phyloP scores from a whole-genome alignment of 2,888 invertebrate genomes.

The Acanthosepion pharaonis region DNA sequence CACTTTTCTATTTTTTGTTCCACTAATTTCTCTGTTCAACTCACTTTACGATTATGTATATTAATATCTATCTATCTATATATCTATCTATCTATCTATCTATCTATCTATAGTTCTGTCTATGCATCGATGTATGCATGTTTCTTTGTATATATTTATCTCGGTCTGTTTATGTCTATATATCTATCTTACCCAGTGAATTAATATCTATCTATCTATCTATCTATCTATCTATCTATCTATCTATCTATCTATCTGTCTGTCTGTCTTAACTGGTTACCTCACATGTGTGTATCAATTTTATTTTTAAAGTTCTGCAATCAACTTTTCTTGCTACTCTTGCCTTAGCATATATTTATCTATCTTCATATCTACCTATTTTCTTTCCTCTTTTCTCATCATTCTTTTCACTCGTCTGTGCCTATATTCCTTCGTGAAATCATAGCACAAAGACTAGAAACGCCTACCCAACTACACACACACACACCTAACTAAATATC shows the following conservation, averaged over 20 bases:
- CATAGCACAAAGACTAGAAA: background rate
- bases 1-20: too few species aligned
- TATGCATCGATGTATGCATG: too few species aligned
- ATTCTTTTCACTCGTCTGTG: fast-evolving
- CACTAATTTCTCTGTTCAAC: too few species aligned
- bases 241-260: background rate
- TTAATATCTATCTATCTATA: too few species aligned
- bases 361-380: background rate
- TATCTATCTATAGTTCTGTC: too few species aligned
- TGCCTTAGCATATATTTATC: background rate
- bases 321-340: background rate
- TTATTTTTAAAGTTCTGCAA: background rate
- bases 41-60: too few species aligned
- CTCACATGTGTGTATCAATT: background rate
- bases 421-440: background rate
- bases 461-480: background rate
- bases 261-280: background rate
- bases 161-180: background rate
- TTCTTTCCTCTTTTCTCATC: background rate
- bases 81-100: too few species aligned
- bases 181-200: background rate
- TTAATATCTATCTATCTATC: background rate
- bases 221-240: background rate
- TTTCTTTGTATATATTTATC: too few species aligned
- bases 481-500: background rate